Base-by-base conservation (phyloP, 2,113 vertebrate genomes). In the Oostethus manadensis region DNA sequence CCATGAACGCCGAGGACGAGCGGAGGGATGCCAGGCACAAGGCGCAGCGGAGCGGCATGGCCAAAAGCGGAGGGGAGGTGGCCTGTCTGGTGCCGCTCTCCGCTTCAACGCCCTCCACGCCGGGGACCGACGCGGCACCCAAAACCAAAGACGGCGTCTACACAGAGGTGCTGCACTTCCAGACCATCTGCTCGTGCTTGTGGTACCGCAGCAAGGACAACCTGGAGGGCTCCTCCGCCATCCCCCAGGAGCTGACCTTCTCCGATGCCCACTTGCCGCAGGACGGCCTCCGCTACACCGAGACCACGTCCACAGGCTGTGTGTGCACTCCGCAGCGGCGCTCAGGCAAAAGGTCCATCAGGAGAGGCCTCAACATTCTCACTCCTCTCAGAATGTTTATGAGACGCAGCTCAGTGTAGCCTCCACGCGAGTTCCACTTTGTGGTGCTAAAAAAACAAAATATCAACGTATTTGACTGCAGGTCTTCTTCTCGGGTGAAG, bases 1-100 rank as follows among this genome's bases (percentile, higher is more conserved):
- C 96, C 72, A 95, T 96, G 94, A 99, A 98, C 21, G 89, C 89
- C 0, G 96, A 98, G 87, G 96, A 99, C 0, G 96, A 99, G 85
- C 91, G 94, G 21, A 72, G 93, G 29, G 96, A 98, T 1, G 94
- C 93, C 0, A 94, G 92, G 80, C 91, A 94, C 61, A 87, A 91
- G 33, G 93, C 93, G 0, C 71, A 94, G 74, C 85, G 93, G 58
- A 84, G 87, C 14, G 83, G 76, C 74, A 85, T 18, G 70, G 84
- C 20, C 71, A 86, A 74, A 76, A 75, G 56, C 33, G 66, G 77
- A 73, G 88, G 64, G 2, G 82, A 85, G 69, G 75, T 74, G 51
- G 51, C 74, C 8, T 68, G 17, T n/a, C 79, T 84, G 0, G 3
- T 83, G 0, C 82, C 80, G 0, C 17, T 66, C 10, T 71, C 79